Percentiles rank a stretch among this genome's conserved stretches.
These are phyloP conservation scores for Montipora foliosa DNA, from an alignment of 64 coral and sea anemone genomes.

Conservation along the genomic window DNA sequence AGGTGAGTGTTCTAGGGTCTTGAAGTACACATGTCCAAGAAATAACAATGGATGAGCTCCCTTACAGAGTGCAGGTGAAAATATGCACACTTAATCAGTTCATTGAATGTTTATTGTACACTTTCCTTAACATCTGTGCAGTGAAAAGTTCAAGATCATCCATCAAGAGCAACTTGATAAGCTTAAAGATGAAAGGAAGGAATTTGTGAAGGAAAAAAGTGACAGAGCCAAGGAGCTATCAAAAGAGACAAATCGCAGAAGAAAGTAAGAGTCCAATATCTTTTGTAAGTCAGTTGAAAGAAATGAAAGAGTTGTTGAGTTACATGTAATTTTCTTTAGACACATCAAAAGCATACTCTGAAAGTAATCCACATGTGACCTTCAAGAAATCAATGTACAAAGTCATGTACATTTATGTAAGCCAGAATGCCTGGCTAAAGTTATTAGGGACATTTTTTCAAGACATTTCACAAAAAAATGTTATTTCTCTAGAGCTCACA, in stretches of 20 bases:
- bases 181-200: constrained; percentile 70
- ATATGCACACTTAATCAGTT: background rate
- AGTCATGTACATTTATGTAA: too few species aligned
- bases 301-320: background rate
- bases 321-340: too few species aligned
- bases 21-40: background rate
- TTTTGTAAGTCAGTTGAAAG: background rate
- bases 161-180: constrained; percentile 70
- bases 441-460: too few species aligned
- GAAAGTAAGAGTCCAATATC: constrained; percentile 60
- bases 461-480: too few species aligned
- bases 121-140: constrained; percentile 72
- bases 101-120: background rate
- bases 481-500: too few species aligned
- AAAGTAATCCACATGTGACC: too few species aligned
- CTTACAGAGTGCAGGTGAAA: background rate
- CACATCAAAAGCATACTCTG: too few species aligned
- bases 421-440: too few species aligned
- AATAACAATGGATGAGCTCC: too few species aligned
- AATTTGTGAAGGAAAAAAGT: constrained; percentile 55
- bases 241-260: constrained; percentile 85
- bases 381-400: too few species aligned
- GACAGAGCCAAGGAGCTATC: constrained; percentile 82
- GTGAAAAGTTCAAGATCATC: constrained; percentile 83
- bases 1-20: background rate